Base-by-base conservation (phyloP, 2,888 invertebrate genomes). In the Plemyria rubiginata region DNA sequence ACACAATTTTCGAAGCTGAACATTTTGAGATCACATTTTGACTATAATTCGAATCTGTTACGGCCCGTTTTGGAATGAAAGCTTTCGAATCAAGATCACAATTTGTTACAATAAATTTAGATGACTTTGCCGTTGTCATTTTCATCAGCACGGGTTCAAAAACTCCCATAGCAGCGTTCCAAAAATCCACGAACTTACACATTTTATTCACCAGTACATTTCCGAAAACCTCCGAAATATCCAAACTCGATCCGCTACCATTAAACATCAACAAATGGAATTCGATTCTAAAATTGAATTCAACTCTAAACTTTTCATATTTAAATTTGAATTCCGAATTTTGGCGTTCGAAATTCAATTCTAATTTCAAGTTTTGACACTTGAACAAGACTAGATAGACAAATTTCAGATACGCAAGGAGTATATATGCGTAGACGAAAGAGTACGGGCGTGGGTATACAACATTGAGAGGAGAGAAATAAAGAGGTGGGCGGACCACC, bases 381-480 rank as follows among this genome's bases (percentile, higher is more conserved):
- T 54, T 40, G 56, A 65, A 57, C 40, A 58, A 53, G 56, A 65
- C 55, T 59, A 59, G 55, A 51, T 55, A 63, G 48, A 55, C 48
- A 49, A 45, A 40, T 28, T 54, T 51, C n/a, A 55, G 16, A 52
- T 59, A 63, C 59, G 59, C 55, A 40, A 63, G 40, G 8, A 62
- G 54, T 54, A 58, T 8, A 45, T 15, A 59, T 16, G 62, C 60
- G 59, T 53, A 65, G 57, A 56, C 51, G 55, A 58, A 64, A 22
- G 54, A 65, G 67, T 65, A 67, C 73, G 84, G 80, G 82, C 82
- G 84, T 79, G 73, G 73, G 70, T 52, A 60, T 22, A 67, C 64
- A 65, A 65, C 45, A 68, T 61, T 65, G 54, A 70, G 66, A 70
- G 73, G 74, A 76, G 75, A 73, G 70, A 69, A 67, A 76, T 75